Conservation (phyloP, 2,113 vertebrate species). For the Chionis minor region DNA sequence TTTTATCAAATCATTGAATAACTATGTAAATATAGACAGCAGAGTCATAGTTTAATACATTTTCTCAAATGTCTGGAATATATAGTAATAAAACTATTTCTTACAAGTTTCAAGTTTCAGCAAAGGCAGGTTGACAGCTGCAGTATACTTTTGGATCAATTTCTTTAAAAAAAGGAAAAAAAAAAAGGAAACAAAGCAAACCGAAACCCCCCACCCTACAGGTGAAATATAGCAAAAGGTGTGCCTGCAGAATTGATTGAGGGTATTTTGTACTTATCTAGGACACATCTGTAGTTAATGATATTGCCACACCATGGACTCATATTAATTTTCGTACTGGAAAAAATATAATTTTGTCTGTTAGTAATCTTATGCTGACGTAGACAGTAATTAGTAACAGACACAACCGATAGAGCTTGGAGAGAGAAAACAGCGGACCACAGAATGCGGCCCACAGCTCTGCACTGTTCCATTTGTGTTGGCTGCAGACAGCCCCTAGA, state of each 20-base stretch:
- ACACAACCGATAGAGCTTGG: not conserved
- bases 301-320: not conserved
- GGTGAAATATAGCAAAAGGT: not conserved
- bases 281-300: too few relatives aligned
- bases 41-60: not conserved
- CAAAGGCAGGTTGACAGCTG: not conserved
- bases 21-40: not conserved
- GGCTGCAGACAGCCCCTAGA: not conserved
- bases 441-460: not conserved
- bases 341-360: not conserved
- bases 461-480: not conserved
- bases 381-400: not conserved
- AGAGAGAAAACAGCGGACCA: not conserved
- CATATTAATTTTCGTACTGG: not conserved
- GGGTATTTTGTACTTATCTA: not conserved
- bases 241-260: not conserved
- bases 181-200: not conserved
- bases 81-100: not conserved
- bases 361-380: not conserved
- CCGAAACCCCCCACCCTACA: rapidly evolving
- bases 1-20: not conserved
- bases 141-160: not conserved
- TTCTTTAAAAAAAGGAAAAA: not conserved
- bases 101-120: not conserved
- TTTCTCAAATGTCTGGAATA: not conserved